Conservation (phyloP, 1,140 invertebrate genomes). For the Acromyrmex heyeri region DNA sequence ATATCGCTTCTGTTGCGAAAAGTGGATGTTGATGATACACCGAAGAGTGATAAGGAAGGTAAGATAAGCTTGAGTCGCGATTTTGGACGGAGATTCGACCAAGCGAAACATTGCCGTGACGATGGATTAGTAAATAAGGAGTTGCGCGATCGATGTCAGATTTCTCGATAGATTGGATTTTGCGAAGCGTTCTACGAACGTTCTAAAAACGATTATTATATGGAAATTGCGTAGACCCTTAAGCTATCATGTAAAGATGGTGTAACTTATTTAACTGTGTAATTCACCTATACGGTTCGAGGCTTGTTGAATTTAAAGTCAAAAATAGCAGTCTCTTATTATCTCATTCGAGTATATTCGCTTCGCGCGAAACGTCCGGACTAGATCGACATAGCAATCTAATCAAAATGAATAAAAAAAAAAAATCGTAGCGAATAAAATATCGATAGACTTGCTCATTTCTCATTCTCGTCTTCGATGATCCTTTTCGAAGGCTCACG, state of each 20-base stretch:
- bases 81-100: constrained; percentile 7
- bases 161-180: background rate
- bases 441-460: constrained; percentile 1
- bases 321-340: background rate
- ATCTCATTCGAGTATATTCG: background rate
- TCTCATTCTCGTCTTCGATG: background rate
- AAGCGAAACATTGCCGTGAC: constrained; percentile 27
- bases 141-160: constrained; percentile 34
- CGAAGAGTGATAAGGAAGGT: background rate
- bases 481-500: background rate
- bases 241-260: background rate
- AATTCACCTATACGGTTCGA: background rate
- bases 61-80: constrained; percentile 1
- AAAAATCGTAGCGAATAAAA: background rate
- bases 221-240: constrained; percentile 11
- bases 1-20: constrained; percentile 63
- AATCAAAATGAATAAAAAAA: background rate
- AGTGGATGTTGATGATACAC: constrained; percentile 51
- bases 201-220: constrained; percentile 21
- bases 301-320: constrained; percentile 16
- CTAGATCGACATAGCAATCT: background rate
- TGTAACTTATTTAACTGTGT: background rate
- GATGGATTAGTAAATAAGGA: constrained; percentile 36
- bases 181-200: background rate
- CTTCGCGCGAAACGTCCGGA: background rate